These are phyloP conservation scores for Perdita meconis DNA, from an alignment of 2,888 invertebrate genomes.

Conservation along the genomic window DNA sequence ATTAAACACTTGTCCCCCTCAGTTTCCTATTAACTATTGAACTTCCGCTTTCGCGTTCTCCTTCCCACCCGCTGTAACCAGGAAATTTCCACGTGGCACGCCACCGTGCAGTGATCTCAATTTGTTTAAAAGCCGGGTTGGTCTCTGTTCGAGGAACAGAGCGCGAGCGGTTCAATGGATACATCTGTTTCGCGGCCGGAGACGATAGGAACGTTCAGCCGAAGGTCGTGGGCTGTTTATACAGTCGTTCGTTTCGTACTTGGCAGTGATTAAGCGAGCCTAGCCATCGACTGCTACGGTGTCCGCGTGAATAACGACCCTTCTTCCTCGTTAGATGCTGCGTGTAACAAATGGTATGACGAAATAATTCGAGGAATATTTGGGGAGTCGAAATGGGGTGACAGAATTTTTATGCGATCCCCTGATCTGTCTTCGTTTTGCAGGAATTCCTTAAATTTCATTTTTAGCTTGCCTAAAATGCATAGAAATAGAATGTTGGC, in stretches of 20 bases:
- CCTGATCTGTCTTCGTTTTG: no score
- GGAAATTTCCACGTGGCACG: neutral
- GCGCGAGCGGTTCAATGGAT: neutral
- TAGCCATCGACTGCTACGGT: neutral
- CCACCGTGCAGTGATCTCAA: neutral
- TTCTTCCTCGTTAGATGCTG: constrained; percentile 9
- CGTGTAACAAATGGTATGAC: neutral
- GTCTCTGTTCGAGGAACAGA: neutral
- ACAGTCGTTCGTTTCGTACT: constrained; percentile 10
- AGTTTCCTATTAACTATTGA: constrained; percentile 1
- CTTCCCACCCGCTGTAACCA: no score
- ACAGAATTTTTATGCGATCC: no score
- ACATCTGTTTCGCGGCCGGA: constrained; percentile 10
- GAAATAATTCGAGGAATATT: no score
- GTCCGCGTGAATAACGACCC: constrained; percentile 32
- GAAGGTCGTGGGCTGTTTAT: no score
- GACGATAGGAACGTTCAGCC: neutral
- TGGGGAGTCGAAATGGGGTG: no score
- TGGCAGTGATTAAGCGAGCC: constrained; percentile 32
- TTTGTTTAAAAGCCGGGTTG: neutral
- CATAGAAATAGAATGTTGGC: no score
- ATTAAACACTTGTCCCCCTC: constrained; percentile 2
- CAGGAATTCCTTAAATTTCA: no score
- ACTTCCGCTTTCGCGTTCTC: neutral
- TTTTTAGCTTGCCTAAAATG: no score